Conservation (phyloP, 2,888 invertebrate genomes). For the Gymnocheta viridis region DNA sequence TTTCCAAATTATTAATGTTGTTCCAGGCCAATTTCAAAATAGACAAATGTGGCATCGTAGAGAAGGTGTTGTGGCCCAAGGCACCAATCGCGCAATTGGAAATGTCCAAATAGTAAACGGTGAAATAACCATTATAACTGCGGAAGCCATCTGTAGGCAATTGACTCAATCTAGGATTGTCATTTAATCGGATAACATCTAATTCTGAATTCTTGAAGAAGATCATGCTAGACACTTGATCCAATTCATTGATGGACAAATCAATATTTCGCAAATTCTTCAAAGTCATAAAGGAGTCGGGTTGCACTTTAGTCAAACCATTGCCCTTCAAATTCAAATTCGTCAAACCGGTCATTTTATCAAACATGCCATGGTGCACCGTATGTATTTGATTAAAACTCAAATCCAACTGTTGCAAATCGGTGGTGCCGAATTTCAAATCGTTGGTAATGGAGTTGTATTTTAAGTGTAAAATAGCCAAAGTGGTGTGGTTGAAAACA, state of each 20-base stretch:
- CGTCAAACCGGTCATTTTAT: slow-evolving; percentile 85
- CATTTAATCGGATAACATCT: slow-evolving; percentile 87
- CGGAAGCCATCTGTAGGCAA: slow-evolving; percentile 87
- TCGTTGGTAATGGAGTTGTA: slow-evolving; percentile 87
- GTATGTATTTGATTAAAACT: slow-evolving; percentile 87
- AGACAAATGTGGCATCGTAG: slow-evolving; percentile 87
- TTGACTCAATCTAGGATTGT: slow-evolving; percentile 86
- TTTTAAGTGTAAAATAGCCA: slow-evolving; percentile 87
- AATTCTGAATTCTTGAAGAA: slow-evolving; percentile 87
- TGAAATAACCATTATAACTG: slow-evolving; percentile 84
- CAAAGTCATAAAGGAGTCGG: slow-evolving; percentile 87
- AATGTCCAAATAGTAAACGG: slow-evolving; percentile 88
- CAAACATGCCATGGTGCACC: slow-evolving; percentile 86
- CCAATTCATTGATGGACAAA: slow-evolving; percentile 88
- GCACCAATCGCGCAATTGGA: slow-evolving; percentile 87
- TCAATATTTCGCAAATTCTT: slow-evolving; percentile 87
- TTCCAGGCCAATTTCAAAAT: slow-evolving; percentile 87
- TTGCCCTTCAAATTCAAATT: slow-evolving; percentile 88
- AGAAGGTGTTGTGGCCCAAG: slow-evolving; percentile 86
- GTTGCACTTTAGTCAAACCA: slow-evolving; percentile 86
- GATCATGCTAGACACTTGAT: slow-evolving; percentile 86
- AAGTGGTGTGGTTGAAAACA: slow-evolving; percentile 86
- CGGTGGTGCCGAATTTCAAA: slow-evolving; percentile 85
- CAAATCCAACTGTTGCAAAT: slow-evolving; percentile 86
- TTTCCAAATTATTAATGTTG: slow-evolving; percentile 84